These are phyloP conservation scores for Streptopelia turtur DNA, from an alignment of 2,797 vertebrate species.

Conservation along the genomic window DNA sequence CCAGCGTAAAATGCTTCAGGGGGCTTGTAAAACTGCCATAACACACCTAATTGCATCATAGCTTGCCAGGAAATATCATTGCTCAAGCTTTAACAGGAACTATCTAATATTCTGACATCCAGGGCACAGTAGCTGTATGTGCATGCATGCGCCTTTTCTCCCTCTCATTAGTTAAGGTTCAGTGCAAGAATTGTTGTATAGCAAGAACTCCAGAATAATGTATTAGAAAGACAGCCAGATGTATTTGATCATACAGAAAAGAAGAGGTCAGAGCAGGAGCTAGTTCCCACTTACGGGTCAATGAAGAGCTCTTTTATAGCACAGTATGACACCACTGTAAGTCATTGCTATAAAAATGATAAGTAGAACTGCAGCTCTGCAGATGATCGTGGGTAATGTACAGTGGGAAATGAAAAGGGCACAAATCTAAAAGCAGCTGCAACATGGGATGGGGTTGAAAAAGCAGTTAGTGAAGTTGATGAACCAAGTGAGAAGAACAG, in stretches of 20 bases:
- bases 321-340: background rate
- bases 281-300: background rate
- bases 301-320: slow-evolving; percentile 13
- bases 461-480: background rate
- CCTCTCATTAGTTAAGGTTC: background rate
- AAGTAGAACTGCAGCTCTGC: background rate
- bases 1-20: background rate
- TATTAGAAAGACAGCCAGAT: background rate
- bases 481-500: background rate
- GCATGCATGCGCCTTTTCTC: fast-evolving
- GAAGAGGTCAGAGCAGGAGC: background rate
- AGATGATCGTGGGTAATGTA: background rate
- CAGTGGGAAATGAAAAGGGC: background rate
- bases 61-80: background rate
- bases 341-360: background rate
- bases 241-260: background rate
- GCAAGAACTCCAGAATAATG: background rate
- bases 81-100: background rate
- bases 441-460: background rate
- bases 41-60: background rate
- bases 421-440: background rate
- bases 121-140: background rate
- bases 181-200: background rate
- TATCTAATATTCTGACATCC: background rate
- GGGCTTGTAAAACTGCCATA: background rate